Base-by-base conservation (phyloP, 2,113 vertebrate species). In the Chrysochloris asiatica region DNA sequence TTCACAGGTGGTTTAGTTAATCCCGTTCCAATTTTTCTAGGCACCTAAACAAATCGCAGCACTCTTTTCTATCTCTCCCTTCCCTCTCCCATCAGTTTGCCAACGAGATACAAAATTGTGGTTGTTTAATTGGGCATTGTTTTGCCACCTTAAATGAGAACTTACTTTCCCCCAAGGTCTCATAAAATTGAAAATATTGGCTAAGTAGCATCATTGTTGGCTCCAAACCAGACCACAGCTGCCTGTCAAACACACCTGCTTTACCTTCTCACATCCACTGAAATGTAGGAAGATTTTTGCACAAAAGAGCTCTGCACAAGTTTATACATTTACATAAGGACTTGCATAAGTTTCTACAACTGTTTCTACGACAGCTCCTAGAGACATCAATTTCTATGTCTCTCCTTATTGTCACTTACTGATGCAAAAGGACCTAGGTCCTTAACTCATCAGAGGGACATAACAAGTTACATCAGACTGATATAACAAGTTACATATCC, bases 1-100 rank as follows among this genome's bases (percentile, higher is more conserved):
- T 48, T 94, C 96, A 95, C 91, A 96, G 92, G 95, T 93, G 78
- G 89, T 88, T 96, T 94, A 77, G 33, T 96, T 78, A 90, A 3
- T 10, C 81, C 56, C 11, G 26, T 88, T 94, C 96, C 91, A 97
- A 90, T 85, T 91, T 93, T 85, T 96, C 84, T 88, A 93, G 96
- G 94, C 89, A 95, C 89, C 86, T 93, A 54, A 92, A 92, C 88
- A 96, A 95, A 94, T 92, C 83, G 83, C 38, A 97, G 79, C 73
- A 93, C 47, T 88, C 86, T 69, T 87, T 56, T 61, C 45, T 90
- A 63, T 86, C 41, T 63, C 28, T 48, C 21, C 26, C 45, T 26
- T 73, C 28, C 65, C 76, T 54, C 65, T 63, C 52, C 65, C 71
- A 36, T 13, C 0, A 87, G 8, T 83, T 52, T 95, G 89, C 90